Percentiles rank a stretch among this genome's conserved stretches.
Conservation (phyloP, 2,113 vertebrate species). For the Cyanoramphus novaezelandiae region DNA sequence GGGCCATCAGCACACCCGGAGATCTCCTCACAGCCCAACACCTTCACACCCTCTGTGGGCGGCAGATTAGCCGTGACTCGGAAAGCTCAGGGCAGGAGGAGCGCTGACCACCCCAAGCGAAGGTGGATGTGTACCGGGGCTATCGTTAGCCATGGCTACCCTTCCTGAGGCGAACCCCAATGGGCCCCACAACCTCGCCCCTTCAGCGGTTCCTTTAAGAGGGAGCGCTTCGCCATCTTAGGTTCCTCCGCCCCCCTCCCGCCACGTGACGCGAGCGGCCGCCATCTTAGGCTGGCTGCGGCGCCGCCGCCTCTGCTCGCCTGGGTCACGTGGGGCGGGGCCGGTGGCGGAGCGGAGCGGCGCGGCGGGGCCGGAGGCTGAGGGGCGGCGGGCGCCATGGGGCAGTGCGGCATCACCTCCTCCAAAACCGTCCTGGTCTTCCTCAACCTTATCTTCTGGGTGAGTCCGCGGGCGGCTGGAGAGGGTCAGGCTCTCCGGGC, state of each 20-base stretch:
- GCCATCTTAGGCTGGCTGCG: conserved; percentile 41
- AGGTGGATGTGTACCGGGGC: too few species aligned
- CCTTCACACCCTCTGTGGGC: background rate
- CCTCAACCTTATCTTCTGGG: conserved; percentile 98
- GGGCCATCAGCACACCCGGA: too few species aligned
- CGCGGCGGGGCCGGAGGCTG: background rate
- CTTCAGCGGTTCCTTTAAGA: background rate
- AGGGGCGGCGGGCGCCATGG: conserved; percentile 66
- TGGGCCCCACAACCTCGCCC: background rate
- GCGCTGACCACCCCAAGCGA: background rate
- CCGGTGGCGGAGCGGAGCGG: background rate
- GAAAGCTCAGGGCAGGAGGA: background rate
- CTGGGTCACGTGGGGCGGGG: background rate
- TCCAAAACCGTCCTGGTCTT: conserved; percentile 97
- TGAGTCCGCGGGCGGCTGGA: conserved; percentile 50
- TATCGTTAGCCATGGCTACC: too few species aligned
- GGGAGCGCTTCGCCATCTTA: conserved; percentile 44
- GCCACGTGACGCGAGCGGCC: background rate
- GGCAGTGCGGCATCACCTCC: conserved; percentile 94
- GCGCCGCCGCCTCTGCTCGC: background rate
- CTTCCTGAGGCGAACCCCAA: background rate
- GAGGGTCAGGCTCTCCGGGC: background rate
- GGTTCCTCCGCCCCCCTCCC: conserved; percentile 3
- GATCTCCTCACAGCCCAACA: background rate
- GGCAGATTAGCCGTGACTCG: fast-evolving